Conservation (phyloP, 2,113 vertebrate species). For the Ceyx margarethae region DNA sequence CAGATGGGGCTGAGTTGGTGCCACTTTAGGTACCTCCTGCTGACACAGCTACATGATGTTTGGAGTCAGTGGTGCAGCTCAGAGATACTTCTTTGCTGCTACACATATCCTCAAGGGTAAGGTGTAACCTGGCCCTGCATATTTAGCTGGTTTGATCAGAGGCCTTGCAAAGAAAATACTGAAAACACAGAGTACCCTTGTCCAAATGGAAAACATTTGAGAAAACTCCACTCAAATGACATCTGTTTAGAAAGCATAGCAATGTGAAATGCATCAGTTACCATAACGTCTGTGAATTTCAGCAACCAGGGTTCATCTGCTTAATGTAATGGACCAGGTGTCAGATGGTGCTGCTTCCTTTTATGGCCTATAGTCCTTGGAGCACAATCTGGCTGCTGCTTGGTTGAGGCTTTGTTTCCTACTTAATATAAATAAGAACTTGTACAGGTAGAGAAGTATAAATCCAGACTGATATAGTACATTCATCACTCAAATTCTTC, state of each 20-base stretch:
- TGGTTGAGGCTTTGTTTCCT: neutral
- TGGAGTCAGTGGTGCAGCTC: neutral
- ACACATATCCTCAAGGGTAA: neutral
- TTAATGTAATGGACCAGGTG: neutral
- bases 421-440: neutral
- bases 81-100: neutral
- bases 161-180: neutral
- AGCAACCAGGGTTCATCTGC: neutral
- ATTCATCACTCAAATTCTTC: neutral
- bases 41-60: neutral
- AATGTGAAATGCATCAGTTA: rapidly evolving
- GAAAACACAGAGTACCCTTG: neutral
- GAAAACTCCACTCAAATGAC: neutral
- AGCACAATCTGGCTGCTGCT: neutral
- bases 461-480: neutral
- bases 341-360: neutral
- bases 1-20: neutral
- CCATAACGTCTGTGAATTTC: neutral
- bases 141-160: neutral
- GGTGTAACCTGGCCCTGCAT: neutral
- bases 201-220: neutral
- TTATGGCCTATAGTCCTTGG: neutral
- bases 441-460: neutral
- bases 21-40: neutral
- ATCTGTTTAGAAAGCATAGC: neutral